A percentile compares a stretch with the other conserved stretches of the same genome.
Evolutionary conservation across 2,797 vertebrate genomes (phyloP).

Genomic region (Rhadinocentrus ornatus): DNA sequence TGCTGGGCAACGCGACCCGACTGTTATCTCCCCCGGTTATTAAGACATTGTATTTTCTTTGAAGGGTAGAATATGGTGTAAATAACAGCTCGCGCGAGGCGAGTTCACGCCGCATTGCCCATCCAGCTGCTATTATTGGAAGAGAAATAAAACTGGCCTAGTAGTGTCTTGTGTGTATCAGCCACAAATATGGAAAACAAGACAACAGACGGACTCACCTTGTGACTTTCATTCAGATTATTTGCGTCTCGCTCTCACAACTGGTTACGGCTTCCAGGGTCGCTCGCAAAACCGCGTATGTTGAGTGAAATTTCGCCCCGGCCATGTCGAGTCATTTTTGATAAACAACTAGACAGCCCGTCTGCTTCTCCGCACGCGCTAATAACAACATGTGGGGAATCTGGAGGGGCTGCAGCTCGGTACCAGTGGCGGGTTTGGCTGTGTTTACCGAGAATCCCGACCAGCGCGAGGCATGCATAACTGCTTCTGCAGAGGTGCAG

Average conservation of each 20-base stretch:
- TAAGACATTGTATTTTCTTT: too few relatives aligned
- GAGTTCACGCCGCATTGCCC: constrained; percentile 60
- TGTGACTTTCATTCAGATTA: constrained; percentile 74
- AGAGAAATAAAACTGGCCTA: constrained; percentile 33
- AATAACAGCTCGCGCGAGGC: constrained; percentile 29
- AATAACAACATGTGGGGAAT: constrained; percentile 29
- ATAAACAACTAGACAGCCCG: constrained; percentile 42
- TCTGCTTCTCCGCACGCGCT: constrained; percentile 32
- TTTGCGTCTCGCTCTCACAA: constrained; percentile 51
- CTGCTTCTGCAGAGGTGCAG: constrained; percentile 51
- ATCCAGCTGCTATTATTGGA: constrained; percentile 35
- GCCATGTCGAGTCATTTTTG: constrained; percentile 66
- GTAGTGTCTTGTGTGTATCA: not conserved
- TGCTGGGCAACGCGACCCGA: not conserved
- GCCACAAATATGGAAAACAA: not conserved
- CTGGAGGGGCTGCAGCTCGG: constrained; percentile 12
- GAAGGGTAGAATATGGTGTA: not conserved
- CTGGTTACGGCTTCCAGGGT: constrained; percentile 42
- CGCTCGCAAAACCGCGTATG: constrained; percentile 38
- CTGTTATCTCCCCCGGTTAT: not conserved
- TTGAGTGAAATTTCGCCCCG: constrained; percentile 35
- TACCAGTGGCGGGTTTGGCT: constrained; percentile 8
- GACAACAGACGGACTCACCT: constrained; percentile 64
- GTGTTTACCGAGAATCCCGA: constrained; percentile 35
- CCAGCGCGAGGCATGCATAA: constrained; percentile 53